Percentiles rank a stretch among this genome's conserved stretches.
Conservation (phyloP, 2,888 invertebrate species). For the Pteria penguin region DNA sequence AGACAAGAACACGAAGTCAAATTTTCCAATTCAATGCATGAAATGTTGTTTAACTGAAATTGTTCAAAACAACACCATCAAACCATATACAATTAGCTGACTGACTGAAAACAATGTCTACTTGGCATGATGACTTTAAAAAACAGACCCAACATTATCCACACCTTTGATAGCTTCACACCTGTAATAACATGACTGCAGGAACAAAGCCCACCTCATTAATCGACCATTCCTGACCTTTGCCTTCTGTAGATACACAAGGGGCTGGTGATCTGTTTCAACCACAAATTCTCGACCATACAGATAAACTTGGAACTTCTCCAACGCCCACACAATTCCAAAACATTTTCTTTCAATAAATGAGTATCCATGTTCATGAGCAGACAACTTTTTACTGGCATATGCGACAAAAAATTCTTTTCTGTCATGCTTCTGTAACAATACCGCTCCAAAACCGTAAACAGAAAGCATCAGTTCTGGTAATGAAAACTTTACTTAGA, state of each 20-base stretch:
- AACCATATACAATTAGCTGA: too few species aligned
- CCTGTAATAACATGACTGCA: slow-evolving; percentile 35
- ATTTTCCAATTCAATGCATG: too few species aligned
- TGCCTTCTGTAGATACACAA: neutral
- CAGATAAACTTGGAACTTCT: slow-evolving; percentile 38
- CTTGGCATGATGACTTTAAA: too few species aligned
- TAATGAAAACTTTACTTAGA: slow-evolving; percentile 41
- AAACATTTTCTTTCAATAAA: slow-evolving; percentile 58
- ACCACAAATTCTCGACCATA: slow-evolving; percentile 34
- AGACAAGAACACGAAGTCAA: too few species aligned
- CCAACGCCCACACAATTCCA: slow-evolving; percentile 50
- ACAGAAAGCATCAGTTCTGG: slow-evolving; percentile 61
- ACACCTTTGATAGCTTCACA: slow-evolving; percentile 18
- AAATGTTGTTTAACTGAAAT: too few species aligned
- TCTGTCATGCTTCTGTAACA: slow-evolving; percentile 49
- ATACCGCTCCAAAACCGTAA: slow-evolving; percentile 60
- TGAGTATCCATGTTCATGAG: slow-evolving; percentile 51
- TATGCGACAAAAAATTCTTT: slow-evolving; percentile 42
- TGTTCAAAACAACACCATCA: too few species aligned
- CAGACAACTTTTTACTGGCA: slow-evolving; percentile 41
- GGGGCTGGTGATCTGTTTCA: slow-evolving; percentile 16
- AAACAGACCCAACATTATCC: slow-evolving; percentile 12
- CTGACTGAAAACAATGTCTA: too few species aligned
- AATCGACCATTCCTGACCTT: slow-evolving; percentile 8
- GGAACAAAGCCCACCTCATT: slow-evolving; percentile 34